Conservation (phyloP, 2,113 vertebrate genomes). For the Acanthochromis polyacanthus region DNA sequence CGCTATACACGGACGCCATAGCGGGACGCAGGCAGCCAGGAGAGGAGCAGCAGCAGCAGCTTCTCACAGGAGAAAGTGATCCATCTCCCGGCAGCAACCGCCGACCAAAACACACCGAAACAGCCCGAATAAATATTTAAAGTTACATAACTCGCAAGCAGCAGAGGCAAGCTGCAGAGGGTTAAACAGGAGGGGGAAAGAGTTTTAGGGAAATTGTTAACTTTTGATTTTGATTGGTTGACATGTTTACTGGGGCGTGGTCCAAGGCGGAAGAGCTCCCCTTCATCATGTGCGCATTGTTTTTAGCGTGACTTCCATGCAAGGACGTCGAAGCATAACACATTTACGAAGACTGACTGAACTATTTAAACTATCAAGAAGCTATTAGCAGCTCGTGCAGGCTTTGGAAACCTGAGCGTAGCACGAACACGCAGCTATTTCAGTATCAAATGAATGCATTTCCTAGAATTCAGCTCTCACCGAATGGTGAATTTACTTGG, state of each 20-base stretch:
- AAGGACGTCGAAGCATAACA: background rate
- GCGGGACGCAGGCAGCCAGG: conserved; percentile 56
- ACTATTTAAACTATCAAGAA: background rate
- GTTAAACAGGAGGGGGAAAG: too few species aligned
- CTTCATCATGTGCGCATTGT: conserved; percentile 35
- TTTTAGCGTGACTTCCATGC: conserved; percentile 44
- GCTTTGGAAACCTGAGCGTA: background rate
- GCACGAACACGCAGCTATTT: background rate
- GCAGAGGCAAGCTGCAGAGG: background rate
- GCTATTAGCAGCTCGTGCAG: background rate
- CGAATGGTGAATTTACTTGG: background rate
- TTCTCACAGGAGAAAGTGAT: conserved; percentile 37
- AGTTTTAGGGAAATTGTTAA: conserved; percentile 1
- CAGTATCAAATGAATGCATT: conserved; percentile 19
- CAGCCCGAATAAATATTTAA: background rate
- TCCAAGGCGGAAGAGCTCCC: conserved; percentile 59
- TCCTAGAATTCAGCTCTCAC: background rate
- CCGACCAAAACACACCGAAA: background rate
- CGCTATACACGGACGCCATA: conserved; percentile 89
- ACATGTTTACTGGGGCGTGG: conserved; percentile 42
- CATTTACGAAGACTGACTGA: background rate
- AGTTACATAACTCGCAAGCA: conserved; percentile 11
- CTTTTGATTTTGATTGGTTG: conserved; percentile 63
- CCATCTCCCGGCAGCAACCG: background rate
- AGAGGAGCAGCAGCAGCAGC: conserved; percentile 18